Evolutionary conservation across 2,797 vertebrate genomes (phyloP).

Genomic region (Danio aesculapii): DNA sequence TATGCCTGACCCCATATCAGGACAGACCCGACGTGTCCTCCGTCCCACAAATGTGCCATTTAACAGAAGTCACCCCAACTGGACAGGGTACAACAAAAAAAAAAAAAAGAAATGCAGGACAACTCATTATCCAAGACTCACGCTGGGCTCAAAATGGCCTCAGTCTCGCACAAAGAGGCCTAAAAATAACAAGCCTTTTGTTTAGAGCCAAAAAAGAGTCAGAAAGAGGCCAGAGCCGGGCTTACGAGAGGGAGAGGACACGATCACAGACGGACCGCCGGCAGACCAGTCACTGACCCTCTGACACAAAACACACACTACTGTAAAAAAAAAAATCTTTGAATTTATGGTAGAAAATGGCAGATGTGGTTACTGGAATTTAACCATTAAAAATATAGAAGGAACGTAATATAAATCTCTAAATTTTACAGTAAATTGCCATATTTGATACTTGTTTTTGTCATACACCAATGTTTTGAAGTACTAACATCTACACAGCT

Average conservation of each 20-base stretch:
- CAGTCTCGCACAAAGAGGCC: conserved; percentile 2
- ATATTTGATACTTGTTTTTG: no score
- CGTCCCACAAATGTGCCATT: conserved; percentile 14
- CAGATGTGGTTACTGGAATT: no score
- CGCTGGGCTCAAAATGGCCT: conserved; percentile 4
- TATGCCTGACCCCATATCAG: background rate
- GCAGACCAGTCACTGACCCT: background rate
- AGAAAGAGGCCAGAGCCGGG: conserved; percentile 1
- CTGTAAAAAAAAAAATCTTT: background rate
- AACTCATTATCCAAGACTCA: conserved; percentile 25
- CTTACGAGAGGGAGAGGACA: background rate
- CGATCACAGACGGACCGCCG: background rate
- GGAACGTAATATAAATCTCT: no score
- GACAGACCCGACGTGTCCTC: background rate
- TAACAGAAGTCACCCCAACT: conserved; percentile 7
- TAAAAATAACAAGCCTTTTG: conserved; percentile 33
- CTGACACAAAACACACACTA: conserved; percentile 1
- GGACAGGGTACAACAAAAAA: conserved; percentile 20
- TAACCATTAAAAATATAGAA: no score
- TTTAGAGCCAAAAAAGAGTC: conserved; percentile 21
- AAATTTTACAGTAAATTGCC: no score
- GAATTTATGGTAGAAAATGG: no score
- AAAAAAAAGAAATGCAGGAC: no score
- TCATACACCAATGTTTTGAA: no score
- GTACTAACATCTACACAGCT: no score